Percentiles rank a stretch among this genome's conserved stretches.
Evolutionary conservation across 2,888 invertebrate genomes (phyloP).

Genomic region (Apeira syringaria): DNA sequence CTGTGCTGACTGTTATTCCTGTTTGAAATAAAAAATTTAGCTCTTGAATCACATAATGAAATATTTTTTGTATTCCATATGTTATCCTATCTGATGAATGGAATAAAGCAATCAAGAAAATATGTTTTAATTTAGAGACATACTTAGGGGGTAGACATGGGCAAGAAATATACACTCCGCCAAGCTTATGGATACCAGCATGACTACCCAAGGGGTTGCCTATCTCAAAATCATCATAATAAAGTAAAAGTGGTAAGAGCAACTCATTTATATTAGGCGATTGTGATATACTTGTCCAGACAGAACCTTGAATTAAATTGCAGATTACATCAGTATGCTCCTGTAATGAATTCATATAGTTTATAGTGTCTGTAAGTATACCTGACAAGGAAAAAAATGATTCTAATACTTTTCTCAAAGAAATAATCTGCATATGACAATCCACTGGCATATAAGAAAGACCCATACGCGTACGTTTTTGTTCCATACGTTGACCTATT

Average conservation of each 20-base stretch:
- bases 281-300: not conserved
- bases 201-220: constrained; percentile 17
- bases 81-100: not conserved
- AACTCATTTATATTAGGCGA: too few relatives aligned
- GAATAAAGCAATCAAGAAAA: not conserved
- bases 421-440: not conserved
- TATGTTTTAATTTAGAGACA: not conserved
- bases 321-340: not conserved
- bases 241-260: not conserved
- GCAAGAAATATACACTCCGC: not conserved
- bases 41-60: not conserved
- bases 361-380: not conserved
- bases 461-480: not conserved
- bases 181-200: constrained; percentile 5
- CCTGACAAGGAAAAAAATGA: not conserved
- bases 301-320: not conserved
- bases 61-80: not conserved
- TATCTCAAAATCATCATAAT: constrained; percentile 17
- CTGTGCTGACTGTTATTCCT: not conserved
- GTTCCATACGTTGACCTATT: not conserved
- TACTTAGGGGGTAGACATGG: not conserved
- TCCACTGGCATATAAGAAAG: not conserved
- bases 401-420: not conserved
- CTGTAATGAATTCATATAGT: not conserved
- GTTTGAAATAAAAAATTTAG: not conserved